Base-by-base conservation (phyloP, 2,888 invertebrate genomes). In the Mayetiola destructor region DNA sequence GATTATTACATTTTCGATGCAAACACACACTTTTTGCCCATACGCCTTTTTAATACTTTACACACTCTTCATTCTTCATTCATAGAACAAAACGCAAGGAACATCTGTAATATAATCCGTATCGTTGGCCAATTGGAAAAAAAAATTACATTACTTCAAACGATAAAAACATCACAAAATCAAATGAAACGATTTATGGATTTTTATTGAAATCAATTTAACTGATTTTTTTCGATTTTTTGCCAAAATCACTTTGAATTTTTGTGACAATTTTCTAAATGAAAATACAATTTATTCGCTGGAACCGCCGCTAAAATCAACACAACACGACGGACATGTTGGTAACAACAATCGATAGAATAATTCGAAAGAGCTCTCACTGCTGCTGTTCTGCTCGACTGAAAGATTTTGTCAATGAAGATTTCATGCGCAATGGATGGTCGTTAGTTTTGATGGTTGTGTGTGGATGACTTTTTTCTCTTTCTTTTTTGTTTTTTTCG, bases 391-490 rank as follows among this genome's bases (percentile, higher is more conserved):
- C 42, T 42, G 42, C 42, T 48, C 29, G 23, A 48, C 48, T 48
- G 27, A 48, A 27, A 48, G 48, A 48, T 42, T 48, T 48, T 48
- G 48, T 48, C 48, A 48, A 48, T 48, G 48, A 48, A 48, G 48
- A 48, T 48, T 27, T 27, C 48, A 48, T 48, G 48, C 48, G 48
- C 48, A 48, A 48, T 48, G 48, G 48, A 48, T 48, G 48, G 48
- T 16, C 27, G 48, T 23, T 48, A 6, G n/a, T 23, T 48, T 48
- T 23, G 27, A 48, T 27, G 23, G 27, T 48, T 48, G 42, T 42
- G 23, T 48, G 27, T 23, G n/a, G n/a, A n/a, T n/a, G n/a, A 4
- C 16, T 27, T 27, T 9, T 12, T 3, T 48, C 48, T 48, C 48
- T 23, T 16, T 48, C 48, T 23, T 2, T 27, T 16, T 48, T n/a